Percentiles rank a stretch among this genome's conserved stretches.
These are phyloP conservation scores for Cataglyphis cursor DNA, from an alignment of 2,888 invertebrate genomes.

Conservation along the genomic window DNA sequence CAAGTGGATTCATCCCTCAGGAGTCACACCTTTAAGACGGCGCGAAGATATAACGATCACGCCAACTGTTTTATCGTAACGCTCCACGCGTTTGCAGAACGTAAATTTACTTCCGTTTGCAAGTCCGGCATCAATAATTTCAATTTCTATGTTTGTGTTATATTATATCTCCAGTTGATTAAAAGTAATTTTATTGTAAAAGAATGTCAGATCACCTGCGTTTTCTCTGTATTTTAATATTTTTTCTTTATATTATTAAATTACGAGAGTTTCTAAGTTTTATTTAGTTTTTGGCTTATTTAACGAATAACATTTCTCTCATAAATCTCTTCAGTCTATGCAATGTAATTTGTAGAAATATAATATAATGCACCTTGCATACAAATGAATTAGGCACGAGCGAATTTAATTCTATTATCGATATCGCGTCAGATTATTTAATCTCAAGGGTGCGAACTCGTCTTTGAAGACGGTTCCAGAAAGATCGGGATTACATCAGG, in stretches of 20 bases:
- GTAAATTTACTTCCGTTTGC: neutral
- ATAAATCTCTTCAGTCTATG: neutral
- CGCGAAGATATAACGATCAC: neutral
- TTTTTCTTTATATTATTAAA: neutral
- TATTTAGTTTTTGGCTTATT: neutral
- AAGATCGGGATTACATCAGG: conserved; percentile 74
- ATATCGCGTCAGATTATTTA: neutral
- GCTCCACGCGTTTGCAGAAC: neutral
- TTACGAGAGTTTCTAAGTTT: neutral
- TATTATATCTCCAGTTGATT: neutral
- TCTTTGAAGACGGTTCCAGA: conserved; percentile 69
- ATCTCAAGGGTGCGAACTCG: conserved; percentile 38
- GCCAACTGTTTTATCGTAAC: too few species aligned
- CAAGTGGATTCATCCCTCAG: conserved; percentile 69
- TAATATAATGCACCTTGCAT: neutral
- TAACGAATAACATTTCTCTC: neutral
- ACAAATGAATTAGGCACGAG: neutral
- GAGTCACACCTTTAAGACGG: conserved; percentile 37
- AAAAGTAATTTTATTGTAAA: neutral
- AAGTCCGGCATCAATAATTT: neutral
- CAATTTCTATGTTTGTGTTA: neutral
- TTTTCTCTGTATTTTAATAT: neutral
- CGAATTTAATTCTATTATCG: conserved; percentile 37
- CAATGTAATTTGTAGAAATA: neutral
- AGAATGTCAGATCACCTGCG: neutral